Evolutionary conservation across 2,797 vertebrate species (phyloP).

Genomic region (Gallinago stenura): DNA sequence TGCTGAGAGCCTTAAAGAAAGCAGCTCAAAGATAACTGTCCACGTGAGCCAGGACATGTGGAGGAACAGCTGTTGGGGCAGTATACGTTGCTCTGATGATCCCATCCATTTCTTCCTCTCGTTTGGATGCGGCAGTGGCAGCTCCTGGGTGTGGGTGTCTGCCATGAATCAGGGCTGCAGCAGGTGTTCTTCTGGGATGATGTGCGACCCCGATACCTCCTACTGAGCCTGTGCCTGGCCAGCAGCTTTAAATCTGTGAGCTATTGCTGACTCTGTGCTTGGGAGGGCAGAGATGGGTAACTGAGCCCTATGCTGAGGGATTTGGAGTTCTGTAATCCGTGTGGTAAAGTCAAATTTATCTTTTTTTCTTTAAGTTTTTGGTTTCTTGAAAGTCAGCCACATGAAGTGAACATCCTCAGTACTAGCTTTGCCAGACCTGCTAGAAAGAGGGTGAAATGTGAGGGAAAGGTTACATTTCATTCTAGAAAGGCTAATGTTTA

Average conservation of each 20-base stretch:
- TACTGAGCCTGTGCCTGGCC: background rate
- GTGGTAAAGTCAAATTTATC: fast-evolving
- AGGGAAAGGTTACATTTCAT: background rate
- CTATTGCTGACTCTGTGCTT: background rate
- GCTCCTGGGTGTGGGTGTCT: background rate
- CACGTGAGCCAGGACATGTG: background rate
- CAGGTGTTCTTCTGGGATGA: slow-evolving; percentile 31
- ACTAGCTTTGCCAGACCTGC: background rate
- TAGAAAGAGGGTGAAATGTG: background rate
- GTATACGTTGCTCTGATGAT: background rate
- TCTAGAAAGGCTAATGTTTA: slow-evolving; percentile 2
- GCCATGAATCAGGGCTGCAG: slow-evolving; percentile 11
- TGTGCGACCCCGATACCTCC: background rate
- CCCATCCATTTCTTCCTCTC: slow-evolving; percentile 2
- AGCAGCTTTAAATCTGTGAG: background rate
- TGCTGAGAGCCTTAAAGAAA: background rate
- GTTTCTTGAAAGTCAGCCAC: background rate
- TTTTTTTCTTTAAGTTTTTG: background rate
- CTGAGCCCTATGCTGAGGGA: background rate
- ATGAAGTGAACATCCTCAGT: background rate
- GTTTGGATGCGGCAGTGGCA: background rate
- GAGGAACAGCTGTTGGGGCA: slow-evolving; percentile 45
- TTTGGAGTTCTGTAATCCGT: background rate
- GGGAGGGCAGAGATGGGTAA: background rate
- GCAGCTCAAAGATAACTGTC: background rate